Conservation (phyloP, 2,797 vertebrate species). For the Mallotus villosus region DNA sequence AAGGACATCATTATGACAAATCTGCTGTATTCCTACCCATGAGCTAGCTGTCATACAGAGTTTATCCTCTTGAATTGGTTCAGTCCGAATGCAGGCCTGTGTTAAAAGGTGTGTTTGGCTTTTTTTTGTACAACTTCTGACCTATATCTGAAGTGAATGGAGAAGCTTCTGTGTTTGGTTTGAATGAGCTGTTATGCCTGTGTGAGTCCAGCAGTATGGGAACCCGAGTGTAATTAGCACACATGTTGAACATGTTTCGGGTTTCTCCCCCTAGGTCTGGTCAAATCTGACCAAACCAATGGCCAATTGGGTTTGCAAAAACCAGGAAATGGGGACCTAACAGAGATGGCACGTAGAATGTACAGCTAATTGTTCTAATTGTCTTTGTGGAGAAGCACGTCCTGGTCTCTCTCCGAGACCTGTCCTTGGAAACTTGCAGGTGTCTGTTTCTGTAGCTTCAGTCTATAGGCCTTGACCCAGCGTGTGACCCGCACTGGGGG, state of each 20-base stretch:
- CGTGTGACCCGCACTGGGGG: conserved; percentile 1
- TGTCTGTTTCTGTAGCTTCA: conserved; percentile 33
- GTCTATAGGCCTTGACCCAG: conserved; percentile 34
- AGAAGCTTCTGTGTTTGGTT: not conserved
- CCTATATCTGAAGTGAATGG: conserved; percentile 4
- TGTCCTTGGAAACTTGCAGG: conserved; percentile 62
- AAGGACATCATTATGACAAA: conserved; percentile 49
- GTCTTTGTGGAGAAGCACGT: conserved; percentile 73
- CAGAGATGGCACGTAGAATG: conserved; percentile 65
- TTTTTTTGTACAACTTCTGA: conserved; percentile 16
- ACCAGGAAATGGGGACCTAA: conserved; percentile 57
- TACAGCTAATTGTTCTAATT: conserved; percentile 72
- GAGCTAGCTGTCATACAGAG: conserved; percentile 20
- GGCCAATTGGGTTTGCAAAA: conserved; percentile 49
- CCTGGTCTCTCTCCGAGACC: conserved; percentile 70
- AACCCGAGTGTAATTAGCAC: not conserved
- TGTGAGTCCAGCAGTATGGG: no score
- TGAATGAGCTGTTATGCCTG: not conserved
- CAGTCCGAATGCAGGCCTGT: conserved; percentile 6
- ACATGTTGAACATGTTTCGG: not conserved
- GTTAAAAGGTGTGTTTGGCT: conserved; percentile 7
- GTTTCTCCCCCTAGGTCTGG: conserved; percentile 20
- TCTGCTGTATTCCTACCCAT: conserved; percentile 35
- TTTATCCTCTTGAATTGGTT: conserved; percentile 18
- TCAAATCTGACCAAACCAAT: conserved; percentile 37